Evolutionary conservation across 2,888 invertebrate species (phyloP).

Genomic region (Meganola albula): DNA sequence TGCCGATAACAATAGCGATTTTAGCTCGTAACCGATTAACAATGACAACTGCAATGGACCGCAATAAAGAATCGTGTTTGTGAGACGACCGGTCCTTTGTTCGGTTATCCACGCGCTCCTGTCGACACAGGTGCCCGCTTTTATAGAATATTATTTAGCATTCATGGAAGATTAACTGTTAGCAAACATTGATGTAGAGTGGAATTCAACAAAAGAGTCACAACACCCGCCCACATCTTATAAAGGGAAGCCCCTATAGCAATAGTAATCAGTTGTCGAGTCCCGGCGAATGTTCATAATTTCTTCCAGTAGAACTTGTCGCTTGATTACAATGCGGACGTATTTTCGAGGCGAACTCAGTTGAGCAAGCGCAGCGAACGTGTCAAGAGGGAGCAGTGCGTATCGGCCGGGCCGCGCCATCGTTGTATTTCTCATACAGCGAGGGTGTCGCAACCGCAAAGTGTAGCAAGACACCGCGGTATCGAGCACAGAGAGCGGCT

Average conservation of each 20-base stretch:
- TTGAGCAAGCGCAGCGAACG: conserved; percentile 74
- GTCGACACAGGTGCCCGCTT: conserved; percentile 49
- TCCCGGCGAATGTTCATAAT: conserved; percentile 42
- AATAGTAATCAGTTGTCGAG: conserved; percentile 53
- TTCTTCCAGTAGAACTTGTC: conserved; percentile 22
- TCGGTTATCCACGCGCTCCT: conserved; percentile 40
- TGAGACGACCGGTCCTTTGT: conserved; percentile 47
- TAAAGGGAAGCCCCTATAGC: conserved; percentile 54
- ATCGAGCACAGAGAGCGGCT: conserved; percentile 58
- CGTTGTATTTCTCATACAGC: conserved; percentile 62
- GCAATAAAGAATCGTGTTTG: conserved; percentile 51
- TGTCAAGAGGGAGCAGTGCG: conserved; percentile 65
- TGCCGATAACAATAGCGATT: conserved; percentile 50
- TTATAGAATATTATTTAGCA: conserved; percentile 38
- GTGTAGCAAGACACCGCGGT: conserved; percentile 56
- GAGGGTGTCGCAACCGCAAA: conserved; percentile 56
- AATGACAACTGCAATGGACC: conserved; percentile 53
- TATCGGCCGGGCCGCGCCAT: conserved; percentile 55
- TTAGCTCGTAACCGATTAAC: conserved; percentile 49
- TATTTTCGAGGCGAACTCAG: conserved; percentile 39
- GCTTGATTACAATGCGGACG: conserved; percentile 25
- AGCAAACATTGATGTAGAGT: conserved; percentile 23
- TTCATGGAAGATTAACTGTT: conserved; percentile 26
- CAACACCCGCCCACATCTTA: conserved; percentile 52
- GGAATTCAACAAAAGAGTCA: no score